Conservation (phyloP, 2,113 vertebrate species). For the Sapayoa aenigma region DNA sequence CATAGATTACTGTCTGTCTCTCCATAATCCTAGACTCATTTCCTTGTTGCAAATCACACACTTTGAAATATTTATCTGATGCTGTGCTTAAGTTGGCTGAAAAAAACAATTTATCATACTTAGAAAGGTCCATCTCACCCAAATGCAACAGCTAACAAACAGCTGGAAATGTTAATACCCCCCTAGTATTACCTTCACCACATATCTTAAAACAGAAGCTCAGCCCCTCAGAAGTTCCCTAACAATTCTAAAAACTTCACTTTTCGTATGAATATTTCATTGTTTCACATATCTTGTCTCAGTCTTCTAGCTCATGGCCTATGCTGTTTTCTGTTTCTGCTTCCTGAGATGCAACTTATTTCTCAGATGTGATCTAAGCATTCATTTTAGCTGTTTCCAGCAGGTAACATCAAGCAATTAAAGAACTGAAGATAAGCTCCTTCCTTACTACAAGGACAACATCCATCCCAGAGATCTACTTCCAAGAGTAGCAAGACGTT, state of each 20-base stretch:
- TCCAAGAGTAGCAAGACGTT: background rate
- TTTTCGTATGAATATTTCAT: background rate
- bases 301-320: background rate
- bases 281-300: background rate
- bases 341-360: background rate
- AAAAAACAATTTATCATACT: background rate
- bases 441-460: background rate
- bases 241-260: background rate
- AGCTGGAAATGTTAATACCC: background rate
- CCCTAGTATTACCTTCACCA: background rate
- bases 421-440: background rate
- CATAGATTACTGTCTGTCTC: background rate
- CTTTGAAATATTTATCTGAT: conserved; percentile 1
- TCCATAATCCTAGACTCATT: background rate
- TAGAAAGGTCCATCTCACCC: background rate
- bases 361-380: background rate
- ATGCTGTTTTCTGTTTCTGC: background rate
- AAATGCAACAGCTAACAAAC: background rate
- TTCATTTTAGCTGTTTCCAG: background rate
- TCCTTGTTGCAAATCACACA: background rate
- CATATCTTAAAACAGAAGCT: background rate
- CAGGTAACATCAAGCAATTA: background rate
- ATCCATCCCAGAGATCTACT: background rate
- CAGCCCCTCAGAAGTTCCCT: background rate
- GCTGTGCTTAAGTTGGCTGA: background rate